Evolutionary conservation across 1,140 invertebrate species (phyloP).

Genomic region (Tetranychus cinnabarinus): DNA sequence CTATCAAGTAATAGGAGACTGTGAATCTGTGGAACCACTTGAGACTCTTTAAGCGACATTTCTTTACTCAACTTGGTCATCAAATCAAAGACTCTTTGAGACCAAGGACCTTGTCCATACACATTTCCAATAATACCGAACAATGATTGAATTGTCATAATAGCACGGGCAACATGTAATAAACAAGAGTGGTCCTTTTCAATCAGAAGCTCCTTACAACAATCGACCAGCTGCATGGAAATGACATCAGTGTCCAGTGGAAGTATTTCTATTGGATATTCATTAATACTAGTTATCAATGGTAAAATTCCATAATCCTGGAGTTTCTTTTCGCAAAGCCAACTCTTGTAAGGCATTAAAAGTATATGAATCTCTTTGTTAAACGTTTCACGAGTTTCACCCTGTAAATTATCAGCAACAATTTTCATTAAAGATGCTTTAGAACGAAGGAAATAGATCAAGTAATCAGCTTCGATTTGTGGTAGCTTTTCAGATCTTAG

Average conservation of each 20-base stretch:
- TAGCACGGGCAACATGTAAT: constrained; percentile 61
- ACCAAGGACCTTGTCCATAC: constrained; percentile 64
- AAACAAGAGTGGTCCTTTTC: constrained; percentile 69
- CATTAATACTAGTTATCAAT: constrained; percentile 49
- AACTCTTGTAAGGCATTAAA: constrained; percentile 64
- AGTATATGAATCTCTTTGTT: constrained; percentile 37
- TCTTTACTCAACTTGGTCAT: constrained; percentile 52
- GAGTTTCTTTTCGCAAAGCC: constrained; percentile 56
- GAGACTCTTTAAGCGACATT: constrained; percentile 22
- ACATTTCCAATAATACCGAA: constrained; percentile 73
- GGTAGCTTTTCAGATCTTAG: constrained; percentile 39
- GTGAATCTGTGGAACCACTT: constrained; percentile 44
- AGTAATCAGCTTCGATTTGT: constrained; percentile 39
- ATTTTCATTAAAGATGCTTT: constrained; percentile 56
- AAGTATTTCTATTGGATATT: constrained; percentile 64
- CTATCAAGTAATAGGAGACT: constrained; percentile 68
- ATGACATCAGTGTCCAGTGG: constrained; percentile 77
- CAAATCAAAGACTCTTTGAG: constrained; percentile 67
- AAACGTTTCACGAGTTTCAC: constrained; percentile 13
- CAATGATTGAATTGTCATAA: constrained; percentile 57
- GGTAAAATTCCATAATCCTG: constrained; percentile 40
- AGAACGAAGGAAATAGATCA: constrained; percentile 70
- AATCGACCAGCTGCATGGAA: constrained; percentile 50
- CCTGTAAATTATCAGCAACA: constrained; percentile 56
- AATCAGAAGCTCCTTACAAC: constrained; percentile 44